Evolutionary conservation across 1,140 invertebrate species (phyloP), one percentile per base, ranked within the genome.

Genomic region (Subanguina moxae): DNA sequence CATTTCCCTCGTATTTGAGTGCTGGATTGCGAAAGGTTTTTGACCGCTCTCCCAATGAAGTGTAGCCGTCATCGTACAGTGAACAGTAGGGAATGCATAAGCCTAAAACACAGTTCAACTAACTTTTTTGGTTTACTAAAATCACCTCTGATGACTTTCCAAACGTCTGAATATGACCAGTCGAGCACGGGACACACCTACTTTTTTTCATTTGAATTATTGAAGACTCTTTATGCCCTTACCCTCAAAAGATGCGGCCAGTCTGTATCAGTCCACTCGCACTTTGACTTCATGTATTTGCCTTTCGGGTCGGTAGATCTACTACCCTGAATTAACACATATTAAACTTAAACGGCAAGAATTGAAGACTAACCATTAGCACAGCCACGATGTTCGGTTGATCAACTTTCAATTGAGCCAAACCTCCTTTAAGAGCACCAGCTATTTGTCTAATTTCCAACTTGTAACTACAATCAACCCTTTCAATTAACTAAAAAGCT

Each of bases 31-130:
- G 67, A 15, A 23, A 13, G n/a, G 75, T 76, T 48, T 64, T 71
- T 19, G 57, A 63, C 15, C 65, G 52, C 38, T 77, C 75, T 15
- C 75, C 75, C 1, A 76, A 38, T 1, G 72, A 76, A 1, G 75
- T 74, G 57, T 78, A 76, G 13, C 75, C 75, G 57, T 64, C 21
- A 64, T 76, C 75, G 43, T 76, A 76, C 11, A 76, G 59, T 23
- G 28, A 64, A 30, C 76, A 78, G 38, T 76, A 76, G 0, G 75
- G 75, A n/a, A 76, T 58, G 59, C 71, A 72, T 13, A 76, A 19
- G 11, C 11, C 11, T 38, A 38, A 38, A 38, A 38, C 3, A 5
- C 32, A 38, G 11, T 38, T 38, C 3, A 5, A 38, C 11, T 38
- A 38, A 38, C 32, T 38, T 38, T 38, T 38, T 38, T 38, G 32